Conservation (phyloP, 1,140 invertebrate species). For the Apis dorsata region DNA sequence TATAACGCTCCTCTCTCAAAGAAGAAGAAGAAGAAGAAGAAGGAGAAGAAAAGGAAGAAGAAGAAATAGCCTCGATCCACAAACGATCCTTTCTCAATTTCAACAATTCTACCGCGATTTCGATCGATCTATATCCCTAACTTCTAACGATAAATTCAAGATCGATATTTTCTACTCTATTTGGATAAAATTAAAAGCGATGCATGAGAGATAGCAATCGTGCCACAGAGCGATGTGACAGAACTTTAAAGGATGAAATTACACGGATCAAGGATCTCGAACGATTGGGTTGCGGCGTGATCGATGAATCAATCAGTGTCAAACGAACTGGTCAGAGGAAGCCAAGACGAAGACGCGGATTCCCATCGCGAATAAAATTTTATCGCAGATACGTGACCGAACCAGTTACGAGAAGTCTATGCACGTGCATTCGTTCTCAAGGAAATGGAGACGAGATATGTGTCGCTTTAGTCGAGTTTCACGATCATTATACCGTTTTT, state of each 20-base stretch:
- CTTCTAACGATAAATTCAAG: too few species aligned
- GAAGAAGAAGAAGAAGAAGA: background rate
- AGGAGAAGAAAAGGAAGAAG: background rate
- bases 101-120: conserved; percentile 1
- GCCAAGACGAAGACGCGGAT: background rate
- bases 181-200: background rate
- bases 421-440: conserved; percentile 10
- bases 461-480: conserved; percentile 19
- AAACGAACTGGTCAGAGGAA: conserved; percentile 11
- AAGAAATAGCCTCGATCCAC: background rate
- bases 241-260: conserved; percentile 23
- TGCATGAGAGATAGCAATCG: background rate
- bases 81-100: background rate
- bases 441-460: conserved; percentile 27
- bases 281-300: background rate
- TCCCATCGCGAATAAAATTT: conserved; percentile 36
- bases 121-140: background rate
- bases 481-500: conserved; percentile 16
- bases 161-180: background rate
- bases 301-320: conserved; percentile 39
- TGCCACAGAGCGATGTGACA: background rate
- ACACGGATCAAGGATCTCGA: conserved; percentile 15
- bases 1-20: conserved; percentile 13
- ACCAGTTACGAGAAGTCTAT: conserved; percentile 26
- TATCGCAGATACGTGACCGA: conserved; percentile 43